These are phyloP conservation scores for Chelmon rostratus DNA, from an alignment of 2,797 vertebrate genomes.

Conservation along the genomic window DNA sequence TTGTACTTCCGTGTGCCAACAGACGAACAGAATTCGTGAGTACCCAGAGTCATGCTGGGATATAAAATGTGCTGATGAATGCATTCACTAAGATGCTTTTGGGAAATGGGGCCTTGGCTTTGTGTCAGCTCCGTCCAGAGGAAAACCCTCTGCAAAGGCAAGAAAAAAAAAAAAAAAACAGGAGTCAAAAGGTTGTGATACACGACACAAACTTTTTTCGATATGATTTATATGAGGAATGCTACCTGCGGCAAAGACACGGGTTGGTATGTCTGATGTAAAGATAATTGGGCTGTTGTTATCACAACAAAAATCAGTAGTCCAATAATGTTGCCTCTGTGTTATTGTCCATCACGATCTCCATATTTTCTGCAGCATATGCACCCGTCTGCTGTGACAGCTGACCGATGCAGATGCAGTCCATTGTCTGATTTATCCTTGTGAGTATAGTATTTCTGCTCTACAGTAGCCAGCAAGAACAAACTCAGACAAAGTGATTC, in stretches of 20 bases:
- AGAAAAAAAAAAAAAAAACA: conserved; percentile 1
- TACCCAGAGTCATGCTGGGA: conserved; percentile 12
- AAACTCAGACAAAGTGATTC: conserved; percentile 75
- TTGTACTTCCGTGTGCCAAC: conserved; percentile 45
- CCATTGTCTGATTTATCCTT: conserved; percentile 44
- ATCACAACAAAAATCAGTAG: conserved; percentile 24
- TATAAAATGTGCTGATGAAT: conserved; percentile 48
- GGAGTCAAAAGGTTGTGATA: conserved; percentile 36
- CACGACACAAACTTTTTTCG: conserved; percentile 30
- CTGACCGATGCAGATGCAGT: conserved; percentile 35
- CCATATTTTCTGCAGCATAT: conserved; percentile 41
- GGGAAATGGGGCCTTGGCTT: conserved; percentile 64
- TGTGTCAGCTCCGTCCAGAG: conserved; percentile 48
- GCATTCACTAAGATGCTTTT: conserved; percentile 61
- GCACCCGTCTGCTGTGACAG: conserved; percentile 25
- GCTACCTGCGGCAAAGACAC: conserved; percentile 13
- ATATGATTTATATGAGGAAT: conserved; percentile 21
- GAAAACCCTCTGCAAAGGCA: conserved; percentile 39
- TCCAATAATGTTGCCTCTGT: conserved; percentile 37
- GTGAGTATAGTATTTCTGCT: conserved; percentile 68
- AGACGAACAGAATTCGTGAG: background rate
- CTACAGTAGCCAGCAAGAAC: conserved; percentile 78
- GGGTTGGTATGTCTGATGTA: background rate
- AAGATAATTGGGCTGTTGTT: conserved; percentile 23
- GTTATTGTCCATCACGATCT: conserved; percentile 28